phyloP scores from a whole-genome alignment of 1,140 invertebrate genomes.

The Macrotrachela quadricornifera region DNA sequence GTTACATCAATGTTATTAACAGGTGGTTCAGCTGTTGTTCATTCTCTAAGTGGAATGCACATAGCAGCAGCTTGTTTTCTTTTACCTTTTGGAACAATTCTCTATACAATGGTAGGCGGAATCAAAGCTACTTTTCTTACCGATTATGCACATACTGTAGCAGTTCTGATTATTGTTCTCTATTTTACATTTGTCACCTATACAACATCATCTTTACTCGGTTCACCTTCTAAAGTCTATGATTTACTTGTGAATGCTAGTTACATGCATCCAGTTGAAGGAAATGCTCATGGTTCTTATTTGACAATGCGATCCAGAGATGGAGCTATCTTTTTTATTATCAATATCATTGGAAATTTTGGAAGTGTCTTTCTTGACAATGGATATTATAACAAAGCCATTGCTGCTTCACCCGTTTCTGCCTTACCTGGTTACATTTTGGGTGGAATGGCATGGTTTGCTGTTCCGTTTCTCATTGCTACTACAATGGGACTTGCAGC shows the following conservation, averaged over 20 bases:
- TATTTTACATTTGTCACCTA: too few relatives aligned
- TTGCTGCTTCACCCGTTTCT: slow-evolving; percentile 10
- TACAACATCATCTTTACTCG: too few relatives aligned
- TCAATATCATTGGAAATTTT: slow-evolving; percentile 28
- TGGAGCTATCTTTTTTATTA: slow-evolving; percentile 28
- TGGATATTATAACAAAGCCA: slow-evolving; percentile 23
- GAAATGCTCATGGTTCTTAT: slow-evolving; percentile 20
- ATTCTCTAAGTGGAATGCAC: too few relatives aligned
- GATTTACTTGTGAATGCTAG: neutral
- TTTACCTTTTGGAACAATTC: too few relatives aligned
- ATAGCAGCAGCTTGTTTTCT: too few relatives aligned
- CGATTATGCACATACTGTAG: too few relatives aligned
- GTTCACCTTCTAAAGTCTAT: neutral
- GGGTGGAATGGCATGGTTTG: slow-evolving; percentile 30
- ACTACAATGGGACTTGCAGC: slow-evolving; percentile 25
- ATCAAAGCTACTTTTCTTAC: too few relatives aligned
- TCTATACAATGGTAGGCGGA: too few relatives aligned
- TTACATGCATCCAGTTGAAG: neutral
- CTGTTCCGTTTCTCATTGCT: slow-evolving; percentile 27
- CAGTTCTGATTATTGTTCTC: too few relatives aligned
- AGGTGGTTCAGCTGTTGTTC: slow-evolving; percentile 1
- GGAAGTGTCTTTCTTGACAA: slow-evolving; percentile 32
- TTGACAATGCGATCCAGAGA: slow-evolving; percentile 22
- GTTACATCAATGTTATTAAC: slow-evolving; percentile 11
- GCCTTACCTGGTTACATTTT: slow-evolving; percentile 27